A percentile compares a stretch with the other conserved stretches of the same genome.
Conservation (phyloP, 1,140 invertebrate species). For the Periplaneta americana region DNA sequence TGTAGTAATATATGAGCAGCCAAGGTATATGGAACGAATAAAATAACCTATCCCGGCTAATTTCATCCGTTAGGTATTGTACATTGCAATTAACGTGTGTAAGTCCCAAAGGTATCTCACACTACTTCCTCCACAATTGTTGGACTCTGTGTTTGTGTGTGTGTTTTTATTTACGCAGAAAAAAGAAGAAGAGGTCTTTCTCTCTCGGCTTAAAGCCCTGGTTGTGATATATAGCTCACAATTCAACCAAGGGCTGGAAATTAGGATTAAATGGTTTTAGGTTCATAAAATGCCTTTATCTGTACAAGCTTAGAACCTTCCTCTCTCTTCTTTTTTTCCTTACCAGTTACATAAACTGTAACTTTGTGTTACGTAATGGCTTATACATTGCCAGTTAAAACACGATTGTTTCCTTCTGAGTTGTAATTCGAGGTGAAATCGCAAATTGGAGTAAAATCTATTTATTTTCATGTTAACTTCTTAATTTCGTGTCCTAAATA, state of each 20-base stretch:
- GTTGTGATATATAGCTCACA: neutral
- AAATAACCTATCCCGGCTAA: neutral
- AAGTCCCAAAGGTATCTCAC: neutral
- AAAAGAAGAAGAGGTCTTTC: neutral
- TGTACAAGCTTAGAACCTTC: neutral
- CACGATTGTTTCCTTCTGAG: neutral
- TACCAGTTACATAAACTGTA: neutral
- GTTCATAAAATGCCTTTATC: neutral
- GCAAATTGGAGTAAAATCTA: too few relatives aligned
- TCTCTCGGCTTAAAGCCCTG: neutral
- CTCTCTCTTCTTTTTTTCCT: too few relatives aligned
- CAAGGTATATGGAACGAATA: neutral
- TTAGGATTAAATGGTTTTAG: neutral
- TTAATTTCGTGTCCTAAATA: too few relatives aligned
- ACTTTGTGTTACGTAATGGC: neutral
- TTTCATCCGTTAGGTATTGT: neutral
- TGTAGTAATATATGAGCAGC: neutral
- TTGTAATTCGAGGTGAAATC: too few relatives aligned
- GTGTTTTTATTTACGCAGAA: neutral
- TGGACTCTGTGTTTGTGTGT: neutral
- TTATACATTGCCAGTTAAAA: neutral
- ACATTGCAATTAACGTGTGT: neutral
- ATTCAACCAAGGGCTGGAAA: neutral
- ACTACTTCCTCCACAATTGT: neutral
- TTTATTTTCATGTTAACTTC: too few relatives aligned